Evolutionary conservation across 2,113 vertebrate genomes (phyloP).

Genomic region (Serranochromis macrocephalus): DNA sequence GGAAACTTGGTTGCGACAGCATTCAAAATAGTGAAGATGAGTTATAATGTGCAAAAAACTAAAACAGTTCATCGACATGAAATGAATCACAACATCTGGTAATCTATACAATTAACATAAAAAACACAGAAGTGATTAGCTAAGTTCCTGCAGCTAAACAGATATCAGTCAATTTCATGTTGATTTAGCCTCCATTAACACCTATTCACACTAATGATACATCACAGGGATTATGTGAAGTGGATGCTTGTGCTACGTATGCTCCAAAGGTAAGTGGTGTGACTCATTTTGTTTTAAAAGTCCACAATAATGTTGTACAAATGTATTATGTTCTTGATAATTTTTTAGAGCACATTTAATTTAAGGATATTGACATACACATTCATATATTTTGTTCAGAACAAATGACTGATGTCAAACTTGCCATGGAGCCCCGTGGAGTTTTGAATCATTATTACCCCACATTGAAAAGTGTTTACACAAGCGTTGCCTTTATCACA

Average conservation of each 20-base stretch:
- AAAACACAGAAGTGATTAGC: not conserved
- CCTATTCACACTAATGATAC: constrained; percentile 16
- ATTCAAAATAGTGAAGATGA: not conserved
- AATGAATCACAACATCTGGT: not conserved
- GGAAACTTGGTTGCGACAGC: constrained; percentile 30
- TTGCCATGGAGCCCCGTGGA: not conserved
- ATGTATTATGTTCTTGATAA: not conserved
- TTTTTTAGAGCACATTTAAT: not conserved
- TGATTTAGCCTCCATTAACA: constrained; percentile 30
- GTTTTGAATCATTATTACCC: not conserved
- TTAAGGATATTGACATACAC: not conserved
- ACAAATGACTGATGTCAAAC: not conserved
- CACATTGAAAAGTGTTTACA: not conserved
- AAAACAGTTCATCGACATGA: not conserved
- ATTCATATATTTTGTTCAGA: not conserved
- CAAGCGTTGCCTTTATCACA: not conserved
- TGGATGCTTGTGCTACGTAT: not conserved
- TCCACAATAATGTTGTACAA: not conserved
- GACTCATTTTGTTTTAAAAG: not conserved
- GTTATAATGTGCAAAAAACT: not conserved
- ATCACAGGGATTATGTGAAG: constrained; percentile 24
- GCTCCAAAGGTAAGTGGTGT: constrained; percentile 37
- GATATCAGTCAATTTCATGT: not conserved
- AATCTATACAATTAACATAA: not conserved
- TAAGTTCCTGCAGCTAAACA: not conserved